Evolutionary conservation across 2,888 invertebrate species (phyloP), one percentile per base, ranked within the genome.

Genomic region (Eupithecia centaureata): DNA sequence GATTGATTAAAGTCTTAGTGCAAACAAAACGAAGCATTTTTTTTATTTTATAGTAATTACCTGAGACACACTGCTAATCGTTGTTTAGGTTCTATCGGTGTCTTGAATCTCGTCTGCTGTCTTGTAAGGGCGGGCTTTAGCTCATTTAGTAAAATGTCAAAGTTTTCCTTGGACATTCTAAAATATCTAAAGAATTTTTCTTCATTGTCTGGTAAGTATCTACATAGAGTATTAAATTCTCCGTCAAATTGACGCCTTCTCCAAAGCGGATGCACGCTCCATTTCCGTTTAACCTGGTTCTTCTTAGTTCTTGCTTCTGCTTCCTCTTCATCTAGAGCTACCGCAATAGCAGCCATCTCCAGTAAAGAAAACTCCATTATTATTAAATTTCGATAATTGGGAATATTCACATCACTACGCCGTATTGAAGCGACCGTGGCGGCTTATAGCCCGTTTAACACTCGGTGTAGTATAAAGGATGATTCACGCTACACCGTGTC

Each of bases 321-420:
- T 58, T 59, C 52, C 52, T 52, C 65, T 62, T 62, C 51, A 65
- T 59, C 59, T 32, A 65, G 38, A 65, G 51, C 65, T 60, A 60
- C 47, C 64, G 64, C 59, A 64, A 64, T 64, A 59, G 52, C 59
- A 59, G 59, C 58, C 59, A 59, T 64, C 58, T 58, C 64, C 59
- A 52, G 64, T 59, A 51, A 64, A 59, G 59, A 65, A 65, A 65
- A 54, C 51, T 65, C 65, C 35, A 65, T 65, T 65, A 65, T 59
- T 65, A 64, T 47, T 58, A 64, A 58, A 64, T 64, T 58, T 28
- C 63, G 38, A 64, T 59, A 65, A 38, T 61, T 52, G 54, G 60
- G 60, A 65, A 60, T 65, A 60, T 60, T 60, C 42, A 65, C 65
- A 65, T 65, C 60, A 65, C 65, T 60, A 60, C 60, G 60, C 54